These are phyloP conservation scores for Benthosema pterotum DNA, from an alignment of 2,797 vertebrate genomes.

Conservation along the genomic window DNA sequence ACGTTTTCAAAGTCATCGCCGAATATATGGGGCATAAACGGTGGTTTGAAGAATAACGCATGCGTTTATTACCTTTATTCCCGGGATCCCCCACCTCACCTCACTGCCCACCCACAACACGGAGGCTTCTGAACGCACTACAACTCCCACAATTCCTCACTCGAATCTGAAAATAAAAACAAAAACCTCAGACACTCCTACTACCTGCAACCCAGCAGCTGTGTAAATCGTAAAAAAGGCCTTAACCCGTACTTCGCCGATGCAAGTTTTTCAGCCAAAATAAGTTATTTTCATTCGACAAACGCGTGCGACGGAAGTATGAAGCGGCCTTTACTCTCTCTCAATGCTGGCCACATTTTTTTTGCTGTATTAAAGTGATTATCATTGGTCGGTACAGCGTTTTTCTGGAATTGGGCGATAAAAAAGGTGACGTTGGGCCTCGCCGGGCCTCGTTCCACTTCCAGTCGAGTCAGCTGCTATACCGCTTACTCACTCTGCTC, in stretches of 20 bases:
- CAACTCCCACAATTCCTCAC: slow-evolving; percentile 61
- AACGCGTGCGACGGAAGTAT: too few relatives aligned
- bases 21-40: too few relatives aligned
- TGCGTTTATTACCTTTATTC: slow-evolving; percentile 45
- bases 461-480: not conserved
- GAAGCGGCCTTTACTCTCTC: slow-evolving; percentile 5
- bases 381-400: slow-evolving; percentile 45
- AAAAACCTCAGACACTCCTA: slow-evolving; percentile 74
- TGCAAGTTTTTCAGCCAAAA: too few relatives aligned
- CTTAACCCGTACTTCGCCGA: too few relatives aligned
- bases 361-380: slow-evolving; percentile 38
- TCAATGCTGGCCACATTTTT: slow-evolving; percentile 32
- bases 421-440: slow-evolving; percentile 20
- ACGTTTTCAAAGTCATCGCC: too few relatives aligned
- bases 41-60: slow-evolving; percentile 46
- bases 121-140: slow-evolving; percentile 65
- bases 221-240: too few relatives aligned
- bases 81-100: slow-evolving; percentile 30
- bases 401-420: slow-evolving; percentile 10
- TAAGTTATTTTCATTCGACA: too few relatives aligned
- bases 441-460: not conserved
- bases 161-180: slow-evolving; percentile 46
- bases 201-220: slow-evolving; percentile 61
- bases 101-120: slow-evolving; percentile 35
- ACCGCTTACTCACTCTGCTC: not conserved